These are phyloP conservation scores for Melipona beecheii DNA, from an alignment of 2,888 invertebrate genomes.

Conservation along the genomic window DNA sequence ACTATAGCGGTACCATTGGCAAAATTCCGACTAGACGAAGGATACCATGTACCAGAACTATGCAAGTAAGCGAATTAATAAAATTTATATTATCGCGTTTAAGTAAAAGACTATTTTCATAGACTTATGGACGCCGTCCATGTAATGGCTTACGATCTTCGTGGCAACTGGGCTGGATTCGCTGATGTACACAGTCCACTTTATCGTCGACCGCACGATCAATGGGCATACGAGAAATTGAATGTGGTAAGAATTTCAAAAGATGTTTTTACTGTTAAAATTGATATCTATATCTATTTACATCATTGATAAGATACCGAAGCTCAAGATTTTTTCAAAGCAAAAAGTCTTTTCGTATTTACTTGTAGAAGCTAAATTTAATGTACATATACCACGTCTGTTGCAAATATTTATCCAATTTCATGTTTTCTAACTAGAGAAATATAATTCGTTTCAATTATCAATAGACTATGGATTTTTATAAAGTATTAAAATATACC, in stretches of 20 bases:
- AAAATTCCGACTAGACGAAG: constrained; percentile 94
- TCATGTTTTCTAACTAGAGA: too few species aligned
- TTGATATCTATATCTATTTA: too few species aligned
- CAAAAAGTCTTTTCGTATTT: neutral
- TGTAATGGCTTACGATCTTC: constrained; percentile 94
- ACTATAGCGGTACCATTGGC: constrained; percentile 96
- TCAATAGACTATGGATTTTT: too few species aligned
- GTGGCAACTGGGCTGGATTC: constrained; percentile 96
- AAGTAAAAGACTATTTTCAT: constrained; percentile 21
- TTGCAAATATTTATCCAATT: too few species aligned
- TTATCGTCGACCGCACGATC: constrained; percentile 93
- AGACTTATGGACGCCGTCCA: constrained; percentile 92
- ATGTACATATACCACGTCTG: neutral
- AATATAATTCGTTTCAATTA: too few species aligned
- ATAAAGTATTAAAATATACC: too few species aligned
- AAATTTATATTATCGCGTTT: neutral
- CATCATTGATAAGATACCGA: neutral
- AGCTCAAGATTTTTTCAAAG: neutral
- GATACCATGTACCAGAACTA: constrained; percentile 95
- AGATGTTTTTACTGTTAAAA: neutral
- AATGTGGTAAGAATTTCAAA: constrained; percentile 88
- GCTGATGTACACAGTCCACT: constrained; percentile 95
- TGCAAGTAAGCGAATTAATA: constrained; percentile 88
- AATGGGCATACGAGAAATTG: constrained; percentile 94
- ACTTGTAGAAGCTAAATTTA: neutral